Evolutionary conservation across 2,113 vertebrate species (phyloP).

Genomic region (Numenius arquata): DNA sequence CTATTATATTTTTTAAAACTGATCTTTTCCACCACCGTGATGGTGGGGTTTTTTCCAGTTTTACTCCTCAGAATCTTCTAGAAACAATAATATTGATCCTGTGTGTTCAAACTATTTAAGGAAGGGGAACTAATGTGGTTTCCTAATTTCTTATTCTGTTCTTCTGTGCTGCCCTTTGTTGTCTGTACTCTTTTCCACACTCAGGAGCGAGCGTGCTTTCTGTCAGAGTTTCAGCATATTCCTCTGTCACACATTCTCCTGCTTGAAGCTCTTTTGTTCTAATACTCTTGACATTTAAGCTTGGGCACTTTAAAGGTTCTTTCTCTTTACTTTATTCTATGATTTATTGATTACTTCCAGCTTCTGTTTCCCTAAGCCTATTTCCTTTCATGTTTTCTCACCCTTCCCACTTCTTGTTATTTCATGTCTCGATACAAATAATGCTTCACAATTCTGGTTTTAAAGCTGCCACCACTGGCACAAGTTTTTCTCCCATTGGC

Average conservation of each 20-base stretch:
- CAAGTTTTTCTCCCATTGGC: conserved; percentile 37
- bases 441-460: background rate
- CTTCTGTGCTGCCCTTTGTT: background rate
- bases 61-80: background rate
- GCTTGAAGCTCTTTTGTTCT: conserved; percentile 58
- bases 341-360: conserved; percentile 70
- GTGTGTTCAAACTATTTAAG: background rate
- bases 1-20: background rate
- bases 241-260: conserved; percentile 3
- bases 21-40: background rate
- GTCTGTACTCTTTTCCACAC: background rate
- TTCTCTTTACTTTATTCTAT: conserved; percentile 65
- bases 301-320: conserved; percentile 60
- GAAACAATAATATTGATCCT: background rate
- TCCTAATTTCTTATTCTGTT: background rate
- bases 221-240: conserved; percentile 22
- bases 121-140: background rate
- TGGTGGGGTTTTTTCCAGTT: background rate
- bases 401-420: conserved; percentile 30
- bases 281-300: conserved; percentile 74
- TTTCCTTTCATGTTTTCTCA: conserved; percentile 50
- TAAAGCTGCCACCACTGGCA: background rate
- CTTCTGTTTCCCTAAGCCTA: conserved; percentile 59
- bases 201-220: background rate
- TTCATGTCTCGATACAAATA: conserved; percentile 55